Conservation (phyloP, 2,888 invertebrate species). For the Pedicia rivosa region DNA sequence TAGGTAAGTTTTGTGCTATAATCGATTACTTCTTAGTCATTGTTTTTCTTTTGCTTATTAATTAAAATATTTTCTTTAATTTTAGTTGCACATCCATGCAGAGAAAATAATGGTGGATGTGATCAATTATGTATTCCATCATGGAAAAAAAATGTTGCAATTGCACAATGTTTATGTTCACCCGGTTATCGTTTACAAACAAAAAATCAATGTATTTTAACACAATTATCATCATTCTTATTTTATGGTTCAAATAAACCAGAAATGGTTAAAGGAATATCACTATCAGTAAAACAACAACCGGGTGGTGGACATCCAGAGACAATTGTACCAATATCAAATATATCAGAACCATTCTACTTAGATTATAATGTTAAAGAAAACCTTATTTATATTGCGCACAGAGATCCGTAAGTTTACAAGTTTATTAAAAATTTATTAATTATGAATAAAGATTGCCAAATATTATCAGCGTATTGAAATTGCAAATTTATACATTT, state of each 20-base stretch:
- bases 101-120: conserved; percentile 48
- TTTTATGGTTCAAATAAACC: conserved; percentile 49
- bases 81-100: conserved; percentile 51
- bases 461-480: too few species aligned
- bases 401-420: conserved; percentile 32
- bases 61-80: conserved; percentile 10
- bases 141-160: conserved; percentile 36
- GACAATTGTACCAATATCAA: conserved; percentile 53
- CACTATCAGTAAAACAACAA: conserved; percentile 7
- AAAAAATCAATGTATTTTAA: conserved; percentile 41
- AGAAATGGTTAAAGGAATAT: conserved; percentile 52
- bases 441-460: conserved; percentile 29
- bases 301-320: too few species aligned
- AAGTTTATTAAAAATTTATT: conserved; percentile 19
- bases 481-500: too few species aligned
- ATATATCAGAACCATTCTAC: conserved; percentile 45
- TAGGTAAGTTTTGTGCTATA: conserved; percentile 29
- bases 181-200: conserved; percentile 49
- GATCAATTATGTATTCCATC: conserved; percentile 59
- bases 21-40: background rate
- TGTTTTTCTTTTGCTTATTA: conserved; percentile 10
- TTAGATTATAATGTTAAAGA: conserved; percentile 49
- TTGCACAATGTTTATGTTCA: conserved; percentile 52
- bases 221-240: conserved; percentile 44
- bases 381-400: conserved; percentile 47